Base-by-base conservation (phyloP, 2,797 vertebrate species). In the Malacoraja senta region DNA sequence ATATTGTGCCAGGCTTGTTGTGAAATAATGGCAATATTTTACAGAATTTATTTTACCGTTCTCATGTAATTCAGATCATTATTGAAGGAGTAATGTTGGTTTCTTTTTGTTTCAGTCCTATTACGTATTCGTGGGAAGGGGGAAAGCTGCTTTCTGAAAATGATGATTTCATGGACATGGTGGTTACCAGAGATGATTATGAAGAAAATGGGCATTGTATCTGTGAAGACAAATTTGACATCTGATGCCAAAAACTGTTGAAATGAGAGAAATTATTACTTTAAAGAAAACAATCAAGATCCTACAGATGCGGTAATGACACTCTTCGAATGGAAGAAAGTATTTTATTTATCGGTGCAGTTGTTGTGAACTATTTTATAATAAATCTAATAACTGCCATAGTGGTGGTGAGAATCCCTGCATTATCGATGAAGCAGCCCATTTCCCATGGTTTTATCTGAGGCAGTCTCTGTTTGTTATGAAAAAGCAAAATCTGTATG, bases 191-290 rank as follows among this genome's bases (percentile, higher is more conserved):
- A 95, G 98, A 99, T 63, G 98, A 99, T 94, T 99, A 98, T 94
- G 99, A 99, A 95, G 99, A 99, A 96, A 98, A 99, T 38, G 99
- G 99, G 94, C 99, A 99, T 94, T 97, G 95, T 93, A 95, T 99
- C 93, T 99, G 98, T 95, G 99, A 99, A 96, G 98, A 99, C 68
- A 99, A 99, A 96, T 99, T 99, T 96, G 99, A 99, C 94, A 97
- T 99, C 95, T 99, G 97, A 96, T 78, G 63, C 21, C 6, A 38
- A 26, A 92, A 76, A 4, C 24, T 53, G n/a, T 74, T 26, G 2
- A 91, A 24, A 90, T 68, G 8, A 29, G 26, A 92, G 21, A 92
- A 44, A 26, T 74, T 91, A 7, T 53, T 26, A 53, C 21, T 91
- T 71, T 26, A 13, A 53, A 26, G 32, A 72, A 74, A 74, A 3